phyloP scores from a whole-genome alignment of 1,140 invertebrate species.

The Drepana arcuata region DNA sequence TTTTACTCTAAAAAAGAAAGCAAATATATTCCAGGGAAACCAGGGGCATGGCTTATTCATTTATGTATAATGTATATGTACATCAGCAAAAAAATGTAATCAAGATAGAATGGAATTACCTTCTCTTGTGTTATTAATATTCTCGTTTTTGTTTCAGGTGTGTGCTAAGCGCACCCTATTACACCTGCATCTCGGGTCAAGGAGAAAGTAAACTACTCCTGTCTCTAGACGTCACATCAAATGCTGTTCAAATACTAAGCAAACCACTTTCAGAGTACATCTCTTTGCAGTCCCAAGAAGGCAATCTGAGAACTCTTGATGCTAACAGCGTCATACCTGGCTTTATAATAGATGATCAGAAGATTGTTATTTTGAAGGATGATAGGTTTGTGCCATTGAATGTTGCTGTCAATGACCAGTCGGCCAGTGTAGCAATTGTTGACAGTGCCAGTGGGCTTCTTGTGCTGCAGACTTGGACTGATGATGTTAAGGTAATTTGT shows the following conservation, averaged over 20 bases:
- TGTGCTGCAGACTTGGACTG: slow-evolving; percentile 47
- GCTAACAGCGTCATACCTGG: slow-evolving; percentile 37
- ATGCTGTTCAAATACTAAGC: slow-evolving; percentile 50
- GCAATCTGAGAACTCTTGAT: slow-evolving; percentile 19
- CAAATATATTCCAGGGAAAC: too few relatives aligned
- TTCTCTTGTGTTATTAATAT: too few relatives aligned
- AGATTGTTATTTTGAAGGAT: slow-evolving; percentile 50
- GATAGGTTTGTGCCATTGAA: slow-evolving; percentile 38
- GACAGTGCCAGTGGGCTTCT: slow-evolving; percentile 36
- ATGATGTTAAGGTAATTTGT: slow-evolving; percentile 30
- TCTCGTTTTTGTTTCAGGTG: slow-evolving; percentile 71
- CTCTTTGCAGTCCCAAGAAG: slow-evolving; percentile 16
- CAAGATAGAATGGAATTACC: too few relatives aligned
- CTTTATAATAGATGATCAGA: slow-evolving; percentile 48
- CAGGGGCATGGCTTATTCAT: too few relatives aligned
- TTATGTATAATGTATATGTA: too few relatives aligned
- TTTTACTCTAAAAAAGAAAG: too few relatives aligned
- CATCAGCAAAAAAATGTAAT: too few relatives aligned
- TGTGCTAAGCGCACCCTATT: slow-evolving; percentile 75
- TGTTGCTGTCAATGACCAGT: slow-evolving; percentile 27
- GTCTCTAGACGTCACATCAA: slow-evolving; percentile 66
- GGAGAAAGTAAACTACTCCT: slow-evolving; percentile 57
- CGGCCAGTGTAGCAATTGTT: slow-evolving; percentile 37
- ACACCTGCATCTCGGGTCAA: slow-evolving; percentile 74
- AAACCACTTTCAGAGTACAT: slow-evolving; percentile 49